A percentile compares a stretch with the other conserved stretches of the same genome.
phyloP scores from a whole-genome alignment of 2,888 invertebrate species.

The Candidula unifasciata region DNA sequence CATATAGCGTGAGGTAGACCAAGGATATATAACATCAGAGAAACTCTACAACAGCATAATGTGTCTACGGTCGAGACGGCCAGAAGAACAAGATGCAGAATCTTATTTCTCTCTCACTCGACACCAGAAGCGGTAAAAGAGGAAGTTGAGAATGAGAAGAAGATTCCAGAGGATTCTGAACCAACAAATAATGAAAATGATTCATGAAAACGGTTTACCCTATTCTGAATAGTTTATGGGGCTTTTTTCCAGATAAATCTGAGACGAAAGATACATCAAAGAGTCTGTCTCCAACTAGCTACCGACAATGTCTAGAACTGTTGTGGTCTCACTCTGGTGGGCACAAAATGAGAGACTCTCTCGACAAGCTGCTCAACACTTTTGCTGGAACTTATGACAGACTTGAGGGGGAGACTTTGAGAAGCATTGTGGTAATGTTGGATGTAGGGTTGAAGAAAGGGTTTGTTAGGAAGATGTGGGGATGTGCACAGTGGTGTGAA shows the following conservation, averaged over 20 bases:
- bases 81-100: too few relatives aligned
- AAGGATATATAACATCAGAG: too few relatives aligned
- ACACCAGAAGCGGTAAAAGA: too few relatives aligned
- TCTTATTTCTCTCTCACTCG: too few relatives aligned
- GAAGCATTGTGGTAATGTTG: constrained; percentile 62
- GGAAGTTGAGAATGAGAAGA: too few relatives aligned
- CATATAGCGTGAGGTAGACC: too few relatives aligned
- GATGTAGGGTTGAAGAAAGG: background rate
- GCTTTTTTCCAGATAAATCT: background rate
- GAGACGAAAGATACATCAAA: constrained; percentile 16
- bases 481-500: background rate
- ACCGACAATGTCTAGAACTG: constrained; percentile 70
- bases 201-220: background rate
- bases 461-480: background rate
- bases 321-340: constrained; percentile 69
- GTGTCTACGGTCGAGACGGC: too few relatives aligned
- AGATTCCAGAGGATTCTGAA: too few relatives aligned
- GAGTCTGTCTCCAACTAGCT: constrained; percentile 55
- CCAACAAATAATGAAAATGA: background rate
- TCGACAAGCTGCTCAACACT: constrained; percentile 66
- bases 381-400: constrained; percentile 65
- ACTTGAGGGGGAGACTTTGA: constrained; percentile 65
- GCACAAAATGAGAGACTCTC: constrained; percentile 63
- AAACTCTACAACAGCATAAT: too few relatives aligned
- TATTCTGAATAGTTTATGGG: background rate